Evolutionary conservation across 2,797 vertebrate genomes (phyloP), one percentile per base, ranked within the genome.

Genomic region (Graptemys geographica): DNA sequence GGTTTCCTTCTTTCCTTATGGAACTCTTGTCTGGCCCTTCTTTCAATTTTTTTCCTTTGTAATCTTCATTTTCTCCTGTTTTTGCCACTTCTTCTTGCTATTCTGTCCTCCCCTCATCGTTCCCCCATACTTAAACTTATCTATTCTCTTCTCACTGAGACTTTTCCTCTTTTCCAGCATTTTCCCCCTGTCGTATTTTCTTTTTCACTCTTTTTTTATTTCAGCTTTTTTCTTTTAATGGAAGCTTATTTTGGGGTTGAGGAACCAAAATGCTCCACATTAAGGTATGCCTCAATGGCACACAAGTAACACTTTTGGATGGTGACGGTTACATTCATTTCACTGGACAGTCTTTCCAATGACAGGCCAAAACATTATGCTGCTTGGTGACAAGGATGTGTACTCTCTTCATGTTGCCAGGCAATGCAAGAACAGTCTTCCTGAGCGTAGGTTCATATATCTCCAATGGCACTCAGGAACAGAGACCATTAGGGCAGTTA

Each of bases 231-330:
- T 55, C 44, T 13, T 56, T 82, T 53, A 80, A 88, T 90, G 85
- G 91, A 90, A 2, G 2, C 51, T 55, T 81, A 94, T 37, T 69
- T 69, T 69, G 78, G 86, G 91, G 92, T 31, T 83, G 81, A 95
- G 93, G 95, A 97, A 96, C 95, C 94, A 92, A 94, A 95, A 91
- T 23, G 69, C 86, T 18, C 92, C 85, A 52, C 31, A 37, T 94
- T 92, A 96, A 93, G 87, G 52, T 76, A 89, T 88, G 83, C 92
- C 79, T 90, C 95, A 95, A 91, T 78, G 92, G 83, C 56, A 96
- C 94, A 96, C 76, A 95, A 95, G 92, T 84, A 90, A 92, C n/a
- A 53, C 33, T 62, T 94, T 47, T 84, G 81, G 96, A 93, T 72
- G 87, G 59, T 5, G 69, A 51, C 56, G 86, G 69, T 5, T 62